phyloP scores from a whole-genome alignment of 1,140 invertebrate species.

The Diachasma alloeum region DNA sequence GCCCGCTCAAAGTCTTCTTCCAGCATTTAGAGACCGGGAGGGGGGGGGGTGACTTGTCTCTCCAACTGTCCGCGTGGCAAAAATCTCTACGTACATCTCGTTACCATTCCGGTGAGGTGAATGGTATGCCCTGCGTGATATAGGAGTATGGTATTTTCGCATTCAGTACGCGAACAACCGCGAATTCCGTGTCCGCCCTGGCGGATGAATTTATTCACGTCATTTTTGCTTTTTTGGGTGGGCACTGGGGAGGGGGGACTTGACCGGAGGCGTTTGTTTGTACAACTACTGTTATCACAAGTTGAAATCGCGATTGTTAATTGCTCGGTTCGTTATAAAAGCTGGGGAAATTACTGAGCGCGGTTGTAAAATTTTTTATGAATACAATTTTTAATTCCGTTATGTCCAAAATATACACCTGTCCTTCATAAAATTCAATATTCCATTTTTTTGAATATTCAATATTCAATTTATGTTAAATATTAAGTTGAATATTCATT shows the following conservation, averaged over 20 bases:
- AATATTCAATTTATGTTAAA: no score
- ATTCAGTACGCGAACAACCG: conserved; percentile 18
- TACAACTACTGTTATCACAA: background rate
- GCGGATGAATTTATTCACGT: conserved; percentile 16
- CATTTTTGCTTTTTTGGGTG: background rate
- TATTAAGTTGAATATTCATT: no score
- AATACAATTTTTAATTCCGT: background rate
- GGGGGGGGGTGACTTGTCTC: no score
- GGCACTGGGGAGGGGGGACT: background rate
- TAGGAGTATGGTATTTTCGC: conserved; percentile 24
- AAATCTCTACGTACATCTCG: conserved; percentile 13
- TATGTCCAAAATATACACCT: background rate
- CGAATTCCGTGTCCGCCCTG: background rate
- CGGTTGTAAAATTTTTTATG: background rate
- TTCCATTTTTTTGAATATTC: no score
- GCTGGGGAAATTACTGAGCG: background rate
- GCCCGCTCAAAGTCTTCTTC: background rate
- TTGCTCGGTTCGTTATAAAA: background rate
- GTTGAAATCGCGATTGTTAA: background rate
- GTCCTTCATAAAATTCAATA: no score
- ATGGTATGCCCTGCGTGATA: conserved; percentile 2
- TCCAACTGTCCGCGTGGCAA: background rate
- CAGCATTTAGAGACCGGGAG: background rate
- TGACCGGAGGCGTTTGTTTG: background rate
- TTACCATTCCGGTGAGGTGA: conserved; percentile 24